A percentile compares a stretch with the other conserved stretches of the same genome.
Conservation (phyloP, 2,113 vertebrate species). For the Aleadryas rufinucha region DNA sequence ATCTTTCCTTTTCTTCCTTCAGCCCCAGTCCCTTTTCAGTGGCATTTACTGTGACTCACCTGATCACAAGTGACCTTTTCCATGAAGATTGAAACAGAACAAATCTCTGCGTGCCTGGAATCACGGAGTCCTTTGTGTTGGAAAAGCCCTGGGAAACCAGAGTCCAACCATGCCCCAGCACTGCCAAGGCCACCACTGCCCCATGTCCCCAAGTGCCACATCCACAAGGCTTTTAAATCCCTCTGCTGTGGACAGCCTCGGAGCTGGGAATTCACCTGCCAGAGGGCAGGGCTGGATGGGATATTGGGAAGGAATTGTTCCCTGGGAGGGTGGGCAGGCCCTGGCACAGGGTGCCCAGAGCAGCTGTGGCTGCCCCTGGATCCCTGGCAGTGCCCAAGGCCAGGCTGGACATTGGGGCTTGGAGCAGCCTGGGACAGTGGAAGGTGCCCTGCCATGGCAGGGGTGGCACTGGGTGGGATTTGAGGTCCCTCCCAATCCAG, state of each 20-base stretch:
- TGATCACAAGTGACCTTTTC: not conserved
- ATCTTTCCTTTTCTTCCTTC: accelerated
- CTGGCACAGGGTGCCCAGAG: not conserved
- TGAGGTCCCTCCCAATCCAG: not conserved
- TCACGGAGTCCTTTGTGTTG: accelerated
- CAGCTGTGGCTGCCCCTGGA: not conserved
- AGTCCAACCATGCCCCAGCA: not conserved
- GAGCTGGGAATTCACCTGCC: not conserved
- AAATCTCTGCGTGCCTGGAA: not conserved
- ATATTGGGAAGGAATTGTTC: not conserved
- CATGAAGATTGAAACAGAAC: not conserved
- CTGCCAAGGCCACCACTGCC: not conserved
- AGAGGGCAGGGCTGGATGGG: not conserved
- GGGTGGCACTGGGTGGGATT: accelerated
- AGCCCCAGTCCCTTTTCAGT: not conserved
- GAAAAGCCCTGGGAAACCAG: not conserved
- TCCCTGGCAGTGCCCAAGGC: not conserved
- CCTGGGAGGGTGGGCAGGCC: not conserved
- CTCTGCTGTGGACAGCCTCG: accelerated
- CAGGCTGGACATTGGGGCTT: not conserved
- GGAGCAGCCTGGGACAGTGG: not conserved
- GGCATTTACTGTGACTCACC: not conserved
- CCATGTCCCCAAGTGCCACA: not conserved
- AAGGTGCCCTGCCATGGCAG: not conserved
- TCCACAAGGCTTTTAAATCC: not conserved